Evolutionary conservation across 2,888 invertebrate species (phyloP).

Genomic region (Ramazzottius varieornatus): DNA sequence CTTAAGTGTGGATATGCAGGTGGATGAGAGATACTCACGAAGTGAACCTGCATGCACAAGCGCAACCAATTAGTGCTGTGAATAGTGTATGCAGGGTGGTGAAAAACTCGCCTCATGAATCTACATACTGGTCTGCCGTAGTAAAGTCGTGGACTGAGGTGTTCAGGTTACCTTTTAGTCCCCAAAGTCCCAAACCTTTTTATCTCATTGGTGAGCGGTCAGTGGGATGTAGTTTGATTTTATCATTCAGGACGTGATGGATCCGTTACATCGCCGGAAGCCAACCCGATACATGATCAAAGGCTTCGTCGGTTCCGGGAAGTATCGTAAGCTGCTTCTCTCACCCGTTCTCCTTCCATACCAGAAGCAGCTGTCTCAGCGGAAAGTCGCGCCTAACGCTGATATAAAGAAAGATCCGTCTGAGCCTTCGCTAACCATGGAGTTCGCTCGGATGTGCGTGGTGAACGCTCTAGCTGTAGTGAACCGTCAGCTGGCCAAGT

Average conservation of each 20-base stretch:
- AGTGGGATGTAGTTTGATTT: no score
- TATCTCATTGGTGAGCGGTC: no score
- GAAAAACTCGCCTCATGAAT: no score
- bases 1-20: no score
- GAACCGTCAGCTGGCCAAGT: background rate
- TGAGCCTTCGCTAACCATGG: background rate
- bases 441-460: background rate
- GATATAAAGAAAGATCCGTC: background rate
- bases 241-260: background rate
- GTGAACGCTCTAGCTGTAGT: background rate
- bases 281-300: constrained; percentile 2
- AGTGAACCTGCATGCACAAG: no score
- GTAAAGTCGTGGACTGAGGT: no score
- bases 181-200: no score
- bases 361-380: background rate
- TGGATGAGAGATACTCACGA: no score
- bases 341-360: background rate
- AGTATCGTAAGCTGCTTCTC: background rate
- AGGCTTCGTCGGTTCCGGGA: background rate
- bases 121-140: no score
- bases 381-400: background rate
- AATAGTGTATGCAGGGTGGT: no score
- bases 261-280: background rate
- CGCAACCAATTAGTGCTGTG: no score
- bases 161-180: no score